phyloP scores from a whole-genome alignment of 2,888 invertebrate species.

The Zaprionus bogoriensis region DNA sequence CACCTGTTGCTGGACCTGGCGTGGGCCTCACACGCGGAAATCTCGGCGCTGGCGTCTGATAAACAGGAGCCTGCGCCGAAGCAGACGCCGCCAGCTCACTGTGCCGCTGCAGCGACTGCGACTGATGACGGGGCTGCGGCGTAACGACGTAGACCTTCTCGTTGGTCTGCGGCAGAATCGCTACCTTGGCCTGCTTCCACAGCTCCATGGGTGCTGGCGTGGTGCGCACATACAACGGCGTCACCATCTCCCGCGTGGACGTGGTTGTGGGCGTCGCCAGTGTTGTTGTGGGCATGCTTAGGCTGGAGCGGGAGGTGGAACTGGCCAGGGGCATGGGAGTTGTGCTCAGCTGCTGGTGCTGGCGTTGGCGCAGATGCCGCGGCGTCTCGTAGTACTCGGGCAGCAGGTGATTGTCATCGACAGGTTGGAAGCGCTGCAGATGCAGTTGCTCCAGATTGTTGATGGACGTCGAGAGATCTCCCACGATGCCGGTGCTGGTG shows the following conservation, averaged over 20 bases:
- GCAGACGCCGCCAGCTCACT: constrained; percentile 38
- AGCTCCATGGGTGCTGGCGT: constrained; percentile 69
- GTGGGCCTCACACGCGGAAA: constrained; percentile 85
- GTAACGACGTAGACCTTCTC: constrained; percentile 93
- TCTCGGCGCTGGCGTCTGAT: constrained; percentile 54
- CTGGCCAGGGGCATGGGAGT: constrained; percentile 29
- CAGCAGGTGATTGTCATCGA: constrained; percentile 74
- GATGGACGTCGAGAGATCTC: constrained; percentile 68
- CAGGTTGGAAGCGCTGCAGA: constrained; percentile 68
- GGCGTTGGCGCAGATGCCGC: constrained; percentile 29
- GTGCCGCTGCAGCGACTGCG: constrained; percentile 41
- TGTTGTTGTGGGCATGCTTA: constrained; percentile 71
- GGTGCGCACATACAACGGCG: constrained; percentile 66
- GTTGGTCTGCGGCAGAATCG: constrained; percentile 89
- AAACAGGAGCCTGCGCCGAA: constrained; percentile 52
- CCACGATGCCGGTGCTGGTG: constrained; percentile 38
- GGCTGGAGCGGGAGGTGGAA: constrained; percentile 17
- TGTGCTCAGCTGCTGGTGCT: constrained; percentile 19
- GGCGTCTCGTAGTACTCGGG: constrained; percentile 64
- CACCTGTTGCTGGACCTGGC: constrained; percentile 82
- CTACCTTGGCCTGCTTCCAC: constrained; percentile 88
- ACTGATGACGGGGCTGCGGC: constrained; percentile 86
- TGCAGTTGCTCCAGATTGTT: constrained; percentile 76
- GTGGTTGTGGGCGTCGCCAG: constrained; percentile 76
- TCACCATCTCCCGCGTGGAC: constrained; percentile 53